Evolutionary conservation across 2,113 vertebrate genomes (phyloP), one percentile per base, ranked within the genome.

Genomic region (Macquaria australasica): DNA sequence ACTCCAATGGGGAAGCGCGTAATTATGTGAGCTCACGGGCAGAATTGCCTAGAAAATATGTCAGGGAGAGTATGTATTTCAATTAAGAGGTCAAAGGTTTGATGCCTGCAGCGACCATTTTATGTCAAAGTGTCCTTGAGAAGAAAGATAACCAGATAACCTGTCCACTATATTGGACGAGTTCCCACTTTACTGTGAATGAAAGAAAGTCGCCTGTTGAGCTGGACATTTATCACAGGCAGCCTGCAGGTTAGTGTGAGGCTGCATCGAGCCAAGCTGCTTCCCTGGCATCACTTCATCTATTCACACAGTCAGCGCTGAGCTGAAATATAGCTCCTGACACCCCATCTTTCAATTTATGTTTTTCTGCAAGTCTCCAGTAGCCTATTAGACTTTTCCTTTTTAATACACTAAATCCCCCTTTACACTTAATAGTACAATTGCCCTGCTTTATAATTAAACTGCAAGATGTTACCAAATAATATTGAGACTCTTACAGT

Each of bases 221-320:
- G 72, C 58, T 45, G 50, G 66, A 45, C 58, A n/a, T 48, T 41
- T 2, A 43, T 58, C 39, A 45, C 39, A 39, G 10, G 18, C 59
- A 60, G 62, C 53, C 69, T 43, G 37, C 56, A 70, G 75, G 79
- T 68, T 28, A 4, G 69, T 55, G 69, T 39, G 73, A 63, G 64
- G 77, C 80, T 72, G 86, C 20, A 56, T 69, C 23, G 28, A 80
- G 79, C 71, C 4, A 16, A 34, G 43, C 77, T 56, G 23, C 41
- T n/a, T 68, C 53, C 20, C 66, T 45, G 39, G 48, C 2, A 59
- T 51, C 70, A 41, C 73, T 73, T 55, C 77, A 77, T 73, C 73
- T 41, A 0, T 55, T 60, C 55, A 48, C 68, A 60, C 66, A 77
- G 63, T 34, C 80, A 41, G 75, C 3, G 62, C 37, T 51, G 78